Evolutionary conservation across 1,140 invertebrate species (phyloP), one percentile per base, ranked within the genome.

Genomic region (Macrobrachium nipponense): DNA sequence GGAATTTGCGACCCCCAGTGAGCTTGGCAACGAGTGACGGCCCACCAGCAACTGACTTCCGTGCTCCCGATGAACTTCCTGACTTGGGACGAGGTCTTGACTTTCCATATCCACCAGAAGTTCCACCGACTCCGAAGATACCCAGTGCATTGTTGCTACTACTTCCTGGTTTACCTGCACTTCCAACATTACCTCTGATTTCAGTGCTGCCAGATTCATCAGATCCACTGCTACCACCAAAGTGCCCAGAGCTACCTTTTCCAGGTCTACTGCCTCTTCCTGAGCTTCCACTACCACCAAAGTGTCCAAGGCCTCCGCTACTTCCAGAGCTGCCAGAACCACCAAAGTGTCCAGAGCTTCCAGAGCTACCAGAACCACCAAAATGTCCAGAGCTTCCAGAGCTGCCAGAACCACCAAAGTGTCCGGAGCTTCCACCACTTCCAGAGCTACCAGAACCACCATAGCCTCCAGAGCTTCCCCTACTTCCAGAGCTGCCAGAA

Each of bases 11-110:
- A 12, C 72, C 62, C 14, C 82, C 60, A 60, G 75, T 84, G 23
- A 86, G 62, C 51, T 89, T 88, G 44, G 89, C 58, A n/a, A 88
- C 80, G 2, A 88, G 84, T 3, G 87, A 84, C 15, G 81, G 87
- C 10, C 89, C 84, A 11, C 85, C 79, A 7, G 51, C 51, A 11
- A 82, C 43, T n/a, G 85, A 68, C 44, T 76, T 44, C 66, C 64
- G 17, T 18, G 27, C 59, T 4, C 85, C 80, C n/a, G 51, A 27
- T 27, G 27, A 17, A 77, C 80, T 51, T 78, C 87, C 80, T 23
- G n/a, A 3, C 17, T 23, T 75, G 10, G 7, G 11, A n/a, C 14
- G 51, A 60, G 51, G 36, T 43, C 12, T n/a, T 20, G 76, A 23
- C 14, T 15, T 59, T 70, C 18, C 59, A 12, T 20, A 11, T 20